Evolutionary conservation across 2,113 vertebrate genomes (phyloP), one percentile per base, ranked within the genome.

Genomic region (Serilophus lunatus): DNA sequence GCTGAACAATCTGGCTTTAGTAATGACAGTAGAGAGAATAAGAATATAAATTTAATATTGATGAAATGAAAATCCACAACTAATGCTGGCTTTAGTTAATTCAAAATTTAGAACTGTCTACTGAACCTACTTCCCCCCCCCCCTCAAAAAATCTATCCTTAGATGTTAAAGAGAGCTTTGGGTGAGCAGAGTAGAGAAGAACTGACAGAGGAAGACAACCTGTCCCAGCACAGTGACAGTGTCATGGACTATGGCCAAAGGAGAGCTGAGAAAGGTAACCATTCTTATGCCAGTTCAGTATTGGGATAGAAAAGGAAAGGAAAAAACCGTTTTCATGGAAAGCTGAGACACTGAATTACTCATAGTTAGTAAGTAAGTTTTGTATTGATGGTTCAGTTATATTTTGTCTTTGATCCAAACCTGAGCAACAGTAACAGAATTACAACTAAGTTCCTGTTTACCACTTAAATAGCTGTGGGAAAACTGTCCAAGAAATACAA

Each of bases 121-220:
- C 36, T 94, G 60, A 89, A 86, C 35, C 29, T 92, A 35, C 92
- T 13, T 23, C 33, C 20, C 33, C 13, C 64, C 7, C 49, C 5
- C 18, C 19, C 33, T 13, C 7, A 10, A 29, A 71, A 70, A 18
- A 72, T 94, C 56, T 90, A 0, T 87, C 61, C 10, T 83, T 40
- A 99, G 99, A 99, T 99, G 99, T 96, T 99, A 78, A 98, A 98
- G 97, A 98, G 96, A 87, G 99, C 99, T 71, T 86, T 99, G 88
- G 96, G 96, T 78, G 97, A 97, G 53, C 92, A 93, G 63, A 18
- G 63, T 29, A 26, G 95, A 93, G 38, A 95, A 54, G 96, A 98
- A 44, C 50, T 94, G 50, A 69, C 78, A 75, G 98, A 98, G 12
- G 98, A 98, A 35, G 99, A 99, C 92, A 97, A 71, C 19, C 96